Evolutionary conservation across 2,888 invertebrate genomes (phyloP).

Genomic region (Meta bourneti): DNA sequence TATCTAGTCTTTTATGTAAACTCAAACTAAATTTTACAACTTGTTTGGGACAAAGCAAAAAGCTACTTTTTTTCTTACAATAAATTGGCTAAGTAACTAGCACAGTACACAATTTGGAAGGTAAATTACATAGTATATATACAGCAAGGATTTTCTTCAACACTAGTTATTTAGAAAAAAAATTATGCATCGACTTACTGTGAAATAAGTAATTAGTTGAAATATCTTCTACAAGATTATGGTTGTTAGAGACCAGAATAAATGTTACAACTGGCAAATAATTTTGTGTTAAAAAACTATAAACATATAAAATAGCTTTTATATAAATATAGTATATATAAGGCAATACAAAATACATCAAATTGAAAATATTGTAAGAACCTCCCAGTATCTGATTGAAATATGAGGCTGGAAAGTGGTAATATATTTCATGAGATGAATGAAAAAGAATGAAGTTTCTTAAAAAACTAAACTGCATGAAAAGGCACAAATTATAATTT

Average conservation of each 20-base stretch:
- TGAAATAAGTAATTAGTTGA: neutral
- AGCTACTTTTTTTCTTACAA: no score
- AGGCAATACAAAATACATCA: slow-evolving; percentile 44
- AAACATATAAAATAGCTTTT: slow-evolving; percentile 17
- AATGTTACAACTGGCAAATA: neutral
- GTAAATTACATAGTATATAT: no score
- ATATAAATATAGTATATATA: slow-evolving; percentile 27
- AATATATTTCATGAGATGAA: slow-evolving; percentile 7
- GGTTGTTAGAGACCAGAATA: neutral
- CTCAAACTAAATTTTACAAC: no score
- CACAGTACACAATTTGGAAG: no score
- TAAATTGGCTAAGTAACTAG: no score
- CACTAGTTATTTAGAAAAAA: no score
- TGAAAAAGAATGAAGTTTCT: slow-evolving; percentile 16
- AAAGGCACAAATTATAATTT: slow-evolving; percentile 61
- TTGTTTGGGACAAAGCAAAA: no score
- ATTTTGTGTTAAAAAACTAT: neutral
- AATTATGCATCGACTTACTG: no score
- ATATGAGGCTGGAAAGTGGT: slow-evolving; percentile 18
- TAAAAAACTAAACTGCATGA: slow-evolving; percentile 22
- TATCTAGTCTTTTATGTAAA: no score
- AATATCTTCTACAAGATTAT: neutral
- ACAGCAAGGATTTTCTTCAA: no score
- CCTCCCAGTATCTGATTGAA: slow-evolving; percentile 3
- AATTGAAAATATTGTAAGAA: slow-evolving; percentile 19